Evolutionary conservation across 2,113 vertebrate species (phyloP), one percentile per base, ranked within the genome.

Genomic region (Sorex fumeus): DNA sequence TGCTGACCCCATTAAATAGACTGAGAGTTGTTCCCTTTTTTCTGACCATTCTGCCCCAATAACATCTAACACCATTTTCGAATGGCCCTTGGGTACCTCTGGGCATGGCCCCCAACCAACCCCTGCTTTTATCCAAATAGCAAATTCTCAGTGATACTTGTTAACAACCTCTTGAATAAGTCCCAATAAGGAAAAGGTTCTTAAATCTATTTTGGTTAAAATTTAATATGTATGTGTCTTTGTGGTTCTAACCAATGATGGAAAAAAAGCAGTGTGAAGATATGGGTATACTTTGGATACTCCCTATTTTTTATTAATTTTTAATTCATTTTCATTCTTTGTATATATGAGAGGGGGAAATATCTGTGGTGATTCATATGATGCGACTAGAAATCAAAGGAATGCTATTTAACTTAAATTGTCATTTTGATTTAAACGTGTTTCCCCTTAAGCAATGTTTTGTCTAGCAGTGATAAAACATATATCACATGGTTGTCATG

Each of bases 391-490:
- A 40, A 28, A 27, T 78, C 64, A 91, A 78, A 84, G 40, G 70
- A 88, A 34, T 40, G 9, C 47, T 8, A 0, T 75, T 79, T 50
- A 36, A 60, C 83, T 72, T 82, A 47, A 78, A 36, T 60, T 64
- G 43, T 70, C 88, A 57, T 70, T 71, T 89, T 70, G 57, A 88
- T 62, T 60, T 75, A 72, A 76, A 21, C 0, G 0, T 32, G 11
- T 30, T 57, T 34, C n/a, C 62, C 47, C 9, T 4, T 72, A 21
- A 70, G 40, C 76, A 60, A 0, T 60, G 43, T 87, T 92, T 86
- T 32, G 18, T 88, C 89, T 91, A 72, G 32, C 40, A 40, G 8
- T 45, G 28, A 71, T 67, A 36, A 75, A 92, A 74, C 43, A 50
- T 36, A 40, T 91, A 93, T 76, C 62, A 47, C 27, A 27, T 0